These are phyloP conservation scores for Amphiprion percula DNA, from an alignment of 2,113 vertebrate genomes.

Conservation along the genomic window DNA sequence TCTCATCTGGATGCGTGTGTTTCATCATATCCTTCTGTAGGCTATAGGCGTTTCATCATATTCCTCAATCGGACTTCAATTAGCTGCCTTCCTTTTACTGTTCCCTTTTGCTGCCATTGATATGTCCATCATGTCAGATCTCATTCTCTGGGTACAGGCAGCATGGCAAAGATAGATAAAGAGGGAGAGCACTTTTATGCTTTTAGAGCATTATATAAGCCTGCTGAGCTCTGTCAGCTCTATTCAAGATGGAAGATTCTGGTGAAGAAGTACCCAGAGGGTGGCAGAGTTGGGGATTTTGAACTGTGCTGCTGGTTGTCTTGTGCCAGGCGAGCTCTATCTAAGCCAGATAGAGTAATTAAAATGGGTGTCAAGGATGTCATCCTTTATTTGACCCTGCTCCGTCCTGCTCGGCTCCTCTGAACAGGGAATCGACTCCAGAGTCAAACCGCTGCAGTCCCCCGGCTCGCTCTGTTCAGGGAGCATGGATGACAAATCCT, in stretches of 20 bases:
- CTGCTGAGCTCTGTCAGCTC: conserved; percentile 45
- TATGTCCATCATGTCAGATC: conserved; percentile 68
- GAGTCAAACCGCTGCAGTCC: conserved; percentile 68
- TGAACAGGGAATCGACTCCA: conserved; percentile 30
- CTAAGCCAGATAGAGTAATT: conserved; percentile 70
- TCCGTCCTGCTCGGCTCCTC: conserved; percentile 39
- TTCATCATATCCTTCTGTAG: conserved; percentile 64
- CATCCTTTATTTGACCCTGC: conserved; percentile 74
- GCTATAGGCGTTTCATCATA: conserved; percentile 62
- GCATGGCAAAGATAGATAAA: conserved; percentile 50
- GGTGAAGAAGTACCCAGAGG: conserved; percentile 40
- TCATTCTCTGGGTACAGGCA: conserved; percentile 44
- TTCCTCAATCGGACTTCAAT: conserved; percentile 59
- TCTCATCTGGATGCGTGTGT: conserved; percentile 53
- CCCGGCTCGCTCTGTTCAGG: conserved; percentile 56
- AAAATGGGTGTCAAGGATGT: conserved; percentile 67
- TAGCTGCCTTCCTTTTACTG: conserved; percentile 51
- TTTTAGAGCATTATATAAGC: conserved; percentile 65
- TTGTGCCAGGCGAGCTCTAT: conserved; percentile 47
- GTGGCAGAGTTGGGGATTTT: conserved; percentile 35
- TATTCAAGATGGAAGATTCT: conserved; percentile 43
- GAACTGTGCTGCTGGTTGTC: conserved; percentile 41
- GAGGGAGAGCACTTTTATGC: conserved; percentile 42
- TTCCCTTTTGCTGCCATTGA: conserved; percentile 56
- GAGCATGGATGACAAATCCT: conserved; percentile 70